Evolutionary conservation across 2,113 vertebrate species (phyloP).

Genomic region (Gallinago undulata): DNA sequence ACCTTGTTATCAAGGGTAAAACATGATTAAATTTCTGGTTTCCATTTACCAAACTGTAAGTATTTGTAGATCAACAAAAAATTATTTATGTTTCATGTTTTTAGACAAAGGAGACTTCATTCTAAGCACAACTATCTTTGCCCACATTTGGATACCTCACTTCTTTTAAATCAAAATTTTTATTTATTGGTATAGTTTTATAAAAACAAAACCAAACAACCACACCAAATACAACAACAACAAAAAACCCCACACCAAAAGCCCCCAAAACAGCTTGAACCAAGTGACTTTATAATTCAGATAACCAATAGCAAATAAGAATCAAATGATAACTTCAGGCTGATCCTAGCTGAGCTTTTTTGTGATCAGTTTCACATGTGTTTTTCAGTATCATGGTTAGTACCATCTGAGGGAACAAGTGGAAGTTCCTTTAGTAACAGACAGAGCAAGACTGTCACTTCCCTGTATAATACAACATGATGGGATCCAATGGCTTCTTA

Average conservation of each 20-base stretch:
- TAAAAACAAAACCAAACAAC: background rate
- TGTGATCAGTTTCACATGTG: background rate
- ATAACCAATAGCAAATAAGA: background rate
- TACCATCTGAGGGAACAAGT: background rate
- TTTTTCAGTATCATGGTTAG: background rate
- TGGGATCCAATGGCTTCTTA: background rate
- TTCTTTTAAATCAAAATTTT: background rate
- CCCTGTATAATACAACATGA: background rate
- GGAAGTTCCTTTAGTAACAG: background rate
- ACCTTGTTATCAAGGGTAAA: constrained; percentile 39
- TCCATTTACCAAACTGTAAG: constrained; percentile 36
- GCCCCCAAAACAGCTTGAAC: background rate
- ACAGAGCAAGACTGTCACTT: background rate
- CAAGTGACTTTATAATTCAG: background rate
- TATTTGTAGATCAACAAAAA: constrained; percentile 14
- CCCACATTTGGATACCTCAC: background rate
- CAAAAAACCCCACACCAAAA: no score
- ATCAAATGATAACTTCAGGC: background rate
- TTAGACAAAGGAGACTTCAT: constrained; percentile 26
- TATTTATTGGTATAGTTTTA: background rate
- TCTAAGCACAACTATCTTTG: background rate
- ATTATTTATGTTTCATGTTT: constrained; percentile 9
- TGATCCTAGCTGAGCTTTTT: background rate
- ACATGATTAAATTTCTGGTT: constrained; percentile 41
- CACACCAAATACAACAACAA: background rate